These are phyloP conservation scores for Phataginus tetradactyla DNA, from an alignment of 2,797 vertebrate species.

Conservation along the genomic window DNA sequence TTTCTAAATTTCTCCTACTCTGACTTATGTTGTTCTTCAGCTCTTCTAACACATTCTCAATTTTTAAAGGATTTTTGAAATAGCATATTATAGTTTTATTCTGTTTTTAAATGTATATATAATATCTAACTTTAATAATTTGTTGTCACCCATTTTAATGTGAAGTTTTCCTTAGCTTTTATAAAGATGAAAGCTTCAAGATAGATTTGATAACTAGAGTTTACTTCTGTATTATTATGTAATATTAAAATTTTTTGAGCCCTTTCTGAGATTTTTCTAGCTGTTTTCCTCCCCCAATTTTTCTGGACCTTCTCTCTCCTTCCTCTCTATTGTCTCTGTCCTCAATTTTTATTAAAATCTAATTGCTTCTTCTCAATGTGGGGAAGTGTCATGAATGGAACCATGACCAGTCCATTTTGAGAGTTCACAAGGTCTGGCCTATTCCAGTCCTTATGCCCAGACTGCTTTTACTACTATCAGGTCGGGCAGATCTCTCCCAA, in stretches of 20 bases:
- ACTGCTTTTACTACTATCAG: neutral
- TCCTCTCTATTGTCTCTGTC: neutral
- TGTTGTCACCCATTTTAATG: neutral
- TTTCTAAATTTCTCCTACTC: neutral
- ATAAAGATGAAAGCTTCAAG: neutral
- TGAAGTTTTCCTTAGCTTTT: neutral
- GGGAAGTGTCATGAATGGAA: neutral
- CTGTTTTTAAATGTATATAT: neutral
- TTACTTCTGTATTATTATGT: neutral
- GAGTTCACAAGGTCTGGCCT: neutral
- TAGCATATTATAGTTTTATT: neutral
- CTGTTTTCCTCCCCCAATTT: neutral
- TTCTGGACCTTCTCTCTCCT: neutral
- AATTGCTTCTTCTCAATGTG: neutral
- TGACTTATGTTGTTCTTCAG: neutral
- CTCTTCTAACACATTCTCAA: neutral
- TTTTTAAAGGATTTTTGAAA: neutral
- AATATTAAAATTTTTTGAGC: neutral
- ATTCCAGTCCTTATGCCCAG: neutral
- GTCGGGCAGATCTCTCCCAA: neutral
- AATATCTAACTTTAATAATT: neutral
- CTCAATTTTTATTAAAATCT: neutral
- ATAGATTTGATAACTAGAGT: neutral
- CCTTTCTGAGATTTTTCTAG: neutral
- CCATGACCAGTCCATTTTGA: neutral